Evolutionary conservation across 2,113 vertebrate genomes (phyloP).

Genomic region (Circaetus gallicus): DNA sequence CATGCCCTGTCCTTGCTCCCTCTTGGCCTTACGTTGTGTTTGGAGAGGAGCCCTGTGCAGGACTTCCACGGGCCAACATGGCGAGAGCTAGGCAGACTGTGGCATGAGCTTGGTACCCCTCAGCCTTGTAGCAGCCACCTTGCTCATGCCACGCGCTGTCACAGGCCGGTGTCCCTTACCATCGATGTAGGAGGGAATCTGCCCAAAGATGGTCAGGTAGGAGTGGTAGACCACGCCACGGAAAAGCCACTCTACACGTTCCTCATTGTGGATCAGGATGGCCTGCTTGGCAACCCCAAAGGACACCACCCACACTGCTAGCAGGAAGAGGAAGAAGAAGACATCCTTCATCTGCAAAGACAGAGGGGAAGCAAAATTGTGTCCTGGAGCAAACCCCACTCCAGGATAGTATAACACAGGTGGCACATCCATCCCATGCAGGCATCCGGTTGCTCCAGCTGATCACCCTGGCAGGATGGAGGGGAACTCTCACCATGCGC

Average conservation of each 20-base stretch:
- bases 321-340: constrained; percentile 97
- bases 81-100: background rate
- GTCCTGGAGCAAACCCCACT: background rate
- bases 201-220: constrained; percentile 92
- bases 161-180: constrained; percentile 59
- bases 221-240: constrained; percentile 91
- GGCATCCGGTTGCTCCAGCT: background rate
- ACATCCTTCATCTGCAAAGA: constrained; percentile 89
- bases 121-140: background rate
- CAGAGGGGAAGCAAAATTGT: background rate
- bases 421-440: background rate
- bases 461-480: background rate
- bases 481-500: constrained; percentile 84
- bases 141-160: fast-evolving
- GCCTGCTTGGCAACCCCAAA: constrained; percentile 95
- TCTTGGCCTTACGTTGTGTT: background rate
- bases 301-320: constrained; percentile 95
- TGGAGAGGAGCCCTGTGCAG: background rate
- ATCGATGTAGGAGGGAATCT: constrained; percentile 86
- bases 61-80: fast-evolving
- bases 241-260: constrained; percentile 87
- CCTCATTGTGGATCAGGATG: constrained; percentile 93
- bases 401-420: fast-evolving
- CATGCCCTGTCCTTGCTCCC: background rate
- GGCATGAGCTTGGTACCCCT: fast-evolving